Evolutionary conservation across 2,797 vertebrate genomes (phyloP), one percentile per base, ranked within the genome.

Genomic region (Aselliscus stoliczkanus): DNA sequence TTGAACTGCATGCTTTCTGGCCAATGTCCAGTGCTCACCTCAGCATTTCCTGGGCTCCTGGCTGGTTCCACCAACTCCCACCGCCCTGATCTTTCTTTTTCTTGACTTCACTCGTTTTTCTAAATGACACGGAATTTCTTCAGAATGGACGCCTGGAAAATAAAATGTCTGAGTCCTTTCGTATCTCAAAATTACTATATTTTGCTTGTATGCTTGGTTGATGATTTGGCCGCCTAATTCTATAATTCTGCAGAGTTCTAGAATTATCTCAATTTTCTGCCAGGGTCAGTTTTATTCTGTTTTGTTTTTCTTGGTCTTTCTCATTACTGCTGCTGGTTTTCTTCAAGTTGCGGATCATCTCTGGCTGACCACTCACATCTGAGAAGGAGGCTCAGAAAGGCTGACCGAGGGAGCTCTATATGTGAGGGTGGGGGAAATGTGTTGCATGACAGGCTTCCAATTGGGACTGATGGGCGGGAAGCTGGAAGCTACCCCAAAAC

Each of bases 261-360:
- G 56, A 50, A 85, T 82, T 70, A 72, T 81, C 69, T 60, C 89
- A 34, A 50, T 52, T 77, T 96, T 76, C 73, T 87, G 37, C 82
- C 89, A 77, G 67, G 29, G 37, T 88, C 27, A 47, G 70, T 47
- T 88, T 81, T 42, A n/a, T 70, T 47, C 89, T 93, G 47, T 80
- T 80, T 93, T 83, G 75, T 64, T 96, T 94, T 94, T 85, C 92
- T 88, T 88, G 73, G 42, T 93, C 83, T 52, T 96, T 79, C 65
- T 89, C 4, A 7, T 34, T 44, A 39, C 31, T 20, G 72, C 42
- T 85, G 80, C 37, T 65, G 56, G 18, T 88, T 86, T 92, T 80
- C 70, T 60, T 90, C 67, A 76, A 60, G 39, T 1, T 65, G 85
- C 67, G 42, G 27, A 29, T 37, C 47, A 84, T n/a, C 31, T 64